Conservation (phyloP, 2,888 invertebrate species). For the Polydrusus cervinus region DNA sequence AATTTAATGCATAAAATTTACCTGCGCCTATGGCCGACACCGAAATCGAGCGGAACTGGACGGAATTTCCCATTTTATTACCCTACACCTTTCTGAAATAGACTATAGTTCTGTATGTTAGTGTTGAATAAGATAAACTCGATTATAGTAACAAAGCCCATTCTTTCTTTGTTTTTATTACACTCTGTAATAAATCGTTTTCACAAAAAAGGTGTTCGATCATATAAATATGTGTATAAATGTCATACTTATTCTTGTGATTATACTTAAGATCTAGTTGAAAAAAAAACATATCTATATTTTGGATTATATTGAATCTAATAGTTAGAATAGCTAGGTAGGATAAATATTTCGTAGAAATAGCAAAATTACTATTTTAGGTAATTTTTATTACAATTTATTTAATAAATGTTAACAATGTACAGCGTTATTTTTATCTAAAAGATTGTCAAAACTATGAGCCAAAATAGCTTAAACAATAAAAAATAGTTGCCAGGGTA, state of each 20-base stretch:
- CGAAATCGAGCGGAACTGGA: too few species aligned
- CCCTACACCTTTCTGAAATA: too few species aligned
- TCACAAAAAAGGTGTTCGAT: conserved; percentile 12
- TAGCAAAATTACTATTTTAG: conserved; percentile 3
- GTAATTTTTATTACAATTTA: conserved; percentile 23
- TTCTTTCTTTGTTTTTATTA: neutral
- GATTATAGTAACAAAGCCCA: too few species aligned
- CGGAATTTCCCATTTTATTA: too few species aligned
- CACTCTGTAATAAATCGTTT: too few species aligned
- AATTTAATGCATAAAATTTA: too few species aligned
- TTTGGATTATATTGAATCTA: conserved; percentile 20
- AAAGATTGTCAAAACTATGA: neutral
- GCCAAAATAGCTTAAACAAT: too few species aligned
- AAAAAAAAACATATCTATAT: conserved; percentile 29
- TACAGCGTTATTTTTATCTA: conserved; percentile 9
- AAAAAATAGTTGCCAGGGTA: too few species aligned
- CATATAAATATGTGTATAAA: conserved; percentile 22
- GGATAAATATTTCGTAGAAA: neutral
- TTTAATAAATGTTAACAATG: neutral
- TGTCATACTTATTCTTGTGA: conserved; percentile 23
- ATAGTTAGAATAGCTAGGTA: neutral
- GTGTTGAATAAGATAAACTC: too few species aligned
- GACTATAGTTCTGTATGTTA: too few species aligned
- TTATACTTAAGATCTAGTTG: conserved; percentile 16
- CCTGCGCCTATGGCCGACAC: too few species aligned